Evolutionary conservation across 2,113 vertebrate genomes (phyloP), one percentile per base, ranked within the genome.

Genomic region (Campylomormyrus numenius): DNA sequence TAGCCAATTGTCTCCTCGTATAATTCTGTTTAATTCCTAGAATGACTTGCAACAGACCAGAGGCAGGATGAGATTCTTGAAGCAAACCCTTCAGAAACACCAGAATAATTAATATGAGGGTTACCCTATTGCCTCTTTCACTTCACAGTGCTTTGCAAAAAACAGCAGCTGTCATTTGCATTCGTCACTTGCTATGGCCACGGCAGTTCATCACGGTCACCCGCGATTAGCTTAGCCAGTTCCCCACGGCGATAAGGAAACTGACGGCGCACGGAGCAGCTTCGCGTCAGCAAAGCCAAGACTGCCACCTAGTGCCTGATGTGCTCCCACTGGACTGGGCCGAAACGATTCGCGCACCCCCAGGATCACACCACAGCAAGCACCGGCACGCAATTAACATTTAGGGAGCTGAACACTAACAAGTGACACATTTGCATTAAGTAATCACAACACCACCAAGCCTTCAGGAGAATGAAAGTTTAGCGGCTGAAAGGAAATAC

Each of bases 241-340:
- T 45, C 2, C 46, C 10, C 31, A 7, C 5, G 70, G 45, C 62
- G 53, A 53, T 52, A 45, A 11, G 74, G 77, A 53, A 11, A 21
- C 45, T 13, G 11, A 84, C 56, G 66, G 24, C 5, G 5, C 3
- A 3, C 39, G 8, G 24, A 74, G 48, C 66, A 10, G 70, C n/a
- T 39, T 21, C 39, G 5, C 17, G 49, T 90, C 90, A 2, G 88
- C 91, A 90, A 91, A 56, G 87, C 89, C 86, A 89, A 91, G 85
- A 92, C 91, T 92, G 93, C 93, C 93, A 92, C 91, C 93, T 94
- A 91, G 93, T 94, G 93, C 90, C 5, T 15, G 15, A 53, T 39
- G 6, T 4, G 27, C 15, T 52, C 50, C 85, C 49, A 7, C n/a
- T 53, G 85, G 46, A 87, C 49, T 5, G 3, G 27, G 39, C 39